Conservation (phyloP, 2,797 vertebrate genomes). For the Holocentrus rufus region DNA sequence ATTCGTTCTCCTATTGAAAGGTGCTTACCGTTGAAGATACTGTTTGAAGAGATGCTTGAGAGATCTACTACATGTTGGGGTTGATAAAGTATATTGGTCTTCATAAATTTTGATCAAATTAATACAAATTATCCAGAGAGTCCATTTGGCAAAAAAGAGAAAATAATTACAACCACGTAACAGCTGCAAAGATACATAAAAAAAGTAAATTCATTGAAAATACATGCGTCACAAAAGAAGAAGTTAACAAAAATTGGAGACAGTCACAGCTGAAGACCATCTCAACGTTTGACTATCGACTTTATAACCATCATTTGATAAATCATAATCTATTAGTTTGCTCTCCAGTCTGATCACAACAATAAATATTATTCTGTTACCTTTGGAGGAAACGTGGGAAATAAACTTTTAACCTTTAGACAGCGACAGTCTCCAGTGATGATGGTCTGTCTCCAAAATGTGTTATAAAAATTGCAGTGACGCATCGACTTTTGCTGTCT, state of each 20-base stretch:
- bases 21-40: constrained; percentile 39
- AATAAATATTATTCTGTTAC: neutral
- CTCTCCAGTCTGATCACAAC: neutral
- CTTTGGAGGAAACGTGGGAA: neutral
- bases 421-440: constrained; percentile 29
- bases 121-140: constrained; percentile 36
- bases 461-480: constrained; percentile 41
- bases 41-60: constrained; percentile 19
- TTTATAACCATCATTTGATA: constrained; percentile 13
- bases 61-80: constrained; percentile 32
- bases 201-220: constrained; percentile 44
- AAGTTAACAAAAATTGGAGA: constrained; percentile 43
- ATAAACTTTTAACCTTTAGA: neutral
- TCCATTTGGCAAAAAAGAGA: constrained; percentile 39
- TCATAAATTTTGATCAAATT: constrained; percentile 33
- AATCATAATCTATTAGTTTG: neutral
- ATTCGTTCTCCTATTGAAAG: constrained; percentile 35
- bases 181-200: constrained; percentile 29
- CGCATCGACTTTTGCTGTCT: constrained; percentile 48
- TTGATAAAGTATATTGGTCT: constrained; percentile 19
- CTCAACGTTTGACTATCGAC: neutral
- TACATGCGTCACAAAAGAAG: constrained; percentile 26
- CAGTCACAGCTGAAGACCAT: constrained; percentile 38
- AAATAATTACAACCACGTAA: constrained; percentile 5
- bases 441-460: constrained; percentile 23